phyloP scores from a whole-genome alignment of 2,113 vertebrate species.

The Empidonax alnorum region DNA sequence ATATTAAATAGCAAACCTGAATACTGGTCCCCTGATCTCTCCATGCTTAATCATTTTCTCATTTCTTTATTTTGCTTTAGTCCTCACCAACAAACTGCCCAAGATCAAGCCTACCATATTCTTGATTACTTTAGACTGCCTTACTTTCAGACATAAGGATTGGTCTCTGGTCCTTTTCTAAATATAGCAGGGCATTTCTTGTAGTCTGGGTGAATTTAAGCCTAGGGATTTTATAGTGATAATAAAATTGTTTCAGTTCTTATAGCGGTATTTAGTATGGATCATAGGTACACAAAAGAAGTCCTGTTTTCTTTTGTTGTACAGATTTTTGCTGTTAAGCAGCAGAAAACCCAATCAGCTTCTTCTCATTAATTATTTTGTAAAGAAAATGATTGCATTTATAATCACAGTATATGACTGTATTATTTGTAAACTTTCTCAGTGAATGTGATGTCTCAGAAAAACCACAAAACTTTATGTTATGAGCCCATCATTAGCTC shows the following conservation, averaged over 20 bases:
- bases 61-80: neutral
- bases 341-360: neutral
- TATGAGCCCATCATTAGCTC: neutral
- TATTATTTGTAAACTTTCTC: neutral
- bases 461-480: neutral
- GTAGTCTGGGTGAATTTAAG: neutral
- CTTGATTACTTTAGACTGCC: neutral
- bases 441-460: neutral
- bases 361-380: neutral
- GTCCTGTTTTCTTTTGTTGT: neutral
- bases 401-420: neutral
- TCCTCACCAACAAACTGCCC: neutral
- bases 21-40: neutral
- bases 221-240: neutral
- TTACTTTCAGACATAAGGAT: neutral
- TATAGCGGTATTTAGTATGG: neutral
- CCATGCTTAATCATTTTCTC: neutral
- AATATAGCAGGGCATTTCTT: neutral
- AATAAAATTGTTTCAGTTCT: neutral
- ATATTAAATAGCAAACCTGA: neutral
- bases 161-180: neutral
- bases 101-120: neutral
- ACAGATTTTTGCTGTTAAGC: neutral
- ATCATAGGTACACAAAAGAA: neutral
- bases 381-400: neutral